A percentile compares a stretch with the other conserved stretches of the same genome.
Evolutionary conservation across 2,113 vertebrate genomes (phyloP).

Genomic region (Ptyas mucosa): DNA sequence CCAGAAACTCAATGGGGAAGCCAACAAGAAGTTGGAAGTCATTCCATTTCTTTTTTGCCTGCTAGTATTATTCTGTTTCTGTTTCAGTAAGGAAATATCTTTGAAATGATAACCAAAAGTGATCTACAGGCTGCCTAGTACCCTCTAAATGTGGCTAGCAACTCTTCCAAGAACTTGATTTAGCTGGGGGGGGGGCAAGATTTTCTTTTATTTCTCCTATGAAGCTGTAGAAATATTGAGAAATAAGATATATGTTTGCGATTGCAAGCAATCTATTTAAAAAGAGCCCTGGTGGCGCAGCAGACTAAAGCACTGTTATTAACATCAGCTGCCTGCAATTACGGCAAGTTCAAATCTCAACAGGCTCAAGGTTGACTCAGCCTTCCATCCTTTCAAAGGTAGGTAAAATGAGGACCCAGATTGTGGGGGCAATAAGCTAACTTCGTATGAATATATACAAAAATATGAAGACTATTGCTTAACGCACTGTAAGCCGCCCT

Average conservation of each 20-base stretch:
- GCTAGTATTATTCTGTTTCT: not conserved
- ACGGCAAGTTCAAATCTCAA: too few species aligned
- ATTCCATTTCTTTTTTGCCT: not conserved
- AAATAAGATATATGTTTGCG: not conserved
- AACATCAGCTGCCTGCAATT: too few species aligned
- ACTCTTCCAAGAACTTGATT: not conserved
- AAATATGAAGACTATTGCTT: too few species aligned
- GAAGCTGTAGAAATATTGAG: not conserved
- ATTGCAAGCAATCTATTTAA: not conserved
- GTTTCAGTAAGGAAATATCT: not conserved
- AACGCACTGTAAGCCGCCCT: too few species aligned
- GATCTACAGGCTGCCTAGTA: not conserved
- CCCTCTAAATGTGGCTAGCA: not conserved
- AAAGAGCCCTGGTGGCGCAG: too few species aligned
- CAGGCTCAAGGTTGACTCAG: too few species aligned
- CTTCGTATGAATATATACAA: too few species aligned
- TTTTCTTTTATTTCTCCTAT: not conserved
- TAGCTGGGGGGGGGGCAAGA: not conserved
- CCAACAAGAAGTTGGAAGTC: not conserved
- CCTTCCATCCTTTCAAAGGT: too few species aligned
- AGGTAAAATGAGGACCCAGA: too few species aligned
- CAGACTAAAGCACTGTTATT: too few species aligned
- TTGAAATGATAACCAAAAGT: not conserved
- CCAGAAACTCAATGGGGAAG: not conserved
- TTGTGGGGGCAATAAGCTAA: too few species aligned